Conservation (phyloP, 2,888 invertebrate genomes). For the Fragum whitleyi region DNA sequence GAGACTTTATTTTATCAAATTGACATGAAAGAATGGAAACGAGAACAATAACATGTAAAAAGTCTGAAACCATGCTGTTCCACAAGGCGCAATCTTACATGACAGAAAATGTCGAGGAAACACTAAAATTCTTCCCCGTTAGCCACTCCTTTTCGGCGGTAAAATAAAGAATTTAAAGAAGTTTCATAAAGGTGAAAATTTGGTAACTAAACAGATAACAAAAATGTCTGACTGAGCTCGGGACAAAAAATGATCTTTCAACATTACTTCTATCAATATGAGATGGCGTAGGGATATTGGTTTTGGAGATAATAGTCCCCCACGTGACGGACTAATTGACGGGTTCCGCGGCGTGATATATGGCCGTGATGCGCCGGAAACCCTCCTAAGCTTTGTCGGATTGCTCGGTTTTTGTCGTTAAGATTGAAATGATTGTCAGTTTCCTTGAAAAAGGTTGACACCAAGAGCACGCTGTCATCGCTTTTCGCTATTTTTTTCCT, state of each 20-base stretch:
- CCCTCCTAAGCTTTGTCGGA: neutral
- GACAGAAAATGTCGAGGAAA: no score
- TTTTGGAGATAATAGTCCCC: slow-evolving; percentile 44
- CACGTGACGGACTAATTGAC: slow-evolving; percentile 43
- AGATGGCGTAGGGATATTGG: slow-evolving; percentile 40
- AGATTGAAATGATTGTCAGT: slow-evolving; percentile 1
- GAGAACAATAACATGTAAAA: no score
- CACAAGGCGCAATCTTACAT: no score
- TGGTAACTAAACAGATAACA: neutral
- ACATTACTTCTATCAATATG: slow-evolving; percentile 32
- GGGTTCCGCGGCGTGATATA: slow-evolving; percentile 38
- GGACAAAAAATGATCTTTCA: slow-evolving; percentile 16
- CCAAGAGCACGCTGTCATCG: neutral
- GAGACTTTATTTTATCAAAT: no score
- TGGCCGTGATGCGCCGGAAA: slow-evolving; percentile 34
- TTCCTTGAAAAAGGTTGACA: neutral
- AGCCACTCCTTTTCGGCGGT: no score
- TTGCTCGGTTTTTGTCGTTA: slow-evolving; percentile 12
- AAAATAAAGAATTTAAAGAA: no score
- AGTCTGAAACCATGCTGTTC: no score
- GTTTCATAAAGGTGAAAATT: neutral
- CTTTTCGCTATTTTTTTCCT: neutral
- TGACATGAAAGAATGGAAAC: no score
- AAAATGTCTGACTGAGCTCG: neutral
- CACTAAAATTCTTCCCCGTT: no score